Conservation (phyloP, 2,113 vertebrate species). For the Romanogobio albipinnatus region DNA sequence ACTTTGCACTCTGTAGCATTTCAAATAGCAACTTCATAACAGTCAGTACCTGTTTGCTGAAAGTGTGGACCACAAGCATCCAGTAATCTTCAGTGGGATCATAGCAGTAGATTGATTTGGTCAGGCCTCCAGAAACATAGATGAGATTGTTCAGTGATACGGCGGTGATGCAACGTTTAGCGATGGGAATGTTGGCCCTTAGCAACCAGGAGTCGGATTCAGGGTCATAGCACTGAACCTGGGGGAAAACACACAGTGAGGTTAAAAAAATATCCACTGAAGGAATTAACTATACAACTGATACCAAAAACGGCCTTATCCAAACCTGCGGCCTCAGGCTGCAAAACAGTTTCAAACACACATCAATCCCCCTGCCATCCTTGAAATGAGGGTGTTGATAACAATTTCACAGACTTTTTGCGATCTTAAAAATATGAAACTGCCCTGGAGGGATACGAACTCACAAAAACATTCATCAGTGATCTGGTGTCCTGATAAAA, state of each 20-base stretch:
- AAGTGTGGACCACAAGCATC: slow-evolving; percentile 97
- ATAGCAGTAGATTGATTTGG: slow-evolving; percentile 96
- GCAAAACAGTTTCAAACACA: neutral
- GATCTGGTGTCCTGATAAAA: neutral
- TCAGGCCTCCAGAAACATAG: slow-evolving; percentile 96
- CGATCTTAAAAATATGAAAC: neutral
- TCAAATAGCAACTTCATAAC: neutral
- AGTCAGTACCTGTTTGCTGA: slow-evolving; percentile 88
- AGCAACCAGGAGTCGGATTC: slow-evolving; percentile 89
- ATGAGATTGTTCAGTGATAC: slow-evolving; percentile 95
- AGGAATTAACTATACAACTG: neutral
- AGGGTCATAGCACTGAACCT: slow-evolving; percentile 98
- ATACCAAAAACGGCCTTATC: neutral
- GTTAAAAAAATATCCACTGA: neutral
- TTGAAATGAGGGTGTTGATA: neutral
- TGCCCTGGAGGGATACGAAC: neutral
- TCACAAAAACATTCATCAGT: neutral
- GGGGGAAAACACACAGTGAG: slow-evolving; percentile 53
- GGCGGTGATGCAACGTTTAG: slow-evolving; percentile 95
- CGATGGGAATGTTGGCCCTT: slow-evolving; percentile 94
- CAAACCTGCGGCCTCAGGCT: neutral
- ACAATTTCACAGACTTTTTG: neutral
- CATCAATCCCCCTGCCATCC: neutral
- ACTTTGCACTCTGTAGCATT: neutral
- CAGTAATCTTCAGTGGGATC: slow-evolving; percentile 96